Percentiles rank a stretch among this genome's conserved stretches.
phyloP scores from a whole-genome alignment of 2,888 invertebrate species.

The Xanthorhoe spadicearia region DNA sequence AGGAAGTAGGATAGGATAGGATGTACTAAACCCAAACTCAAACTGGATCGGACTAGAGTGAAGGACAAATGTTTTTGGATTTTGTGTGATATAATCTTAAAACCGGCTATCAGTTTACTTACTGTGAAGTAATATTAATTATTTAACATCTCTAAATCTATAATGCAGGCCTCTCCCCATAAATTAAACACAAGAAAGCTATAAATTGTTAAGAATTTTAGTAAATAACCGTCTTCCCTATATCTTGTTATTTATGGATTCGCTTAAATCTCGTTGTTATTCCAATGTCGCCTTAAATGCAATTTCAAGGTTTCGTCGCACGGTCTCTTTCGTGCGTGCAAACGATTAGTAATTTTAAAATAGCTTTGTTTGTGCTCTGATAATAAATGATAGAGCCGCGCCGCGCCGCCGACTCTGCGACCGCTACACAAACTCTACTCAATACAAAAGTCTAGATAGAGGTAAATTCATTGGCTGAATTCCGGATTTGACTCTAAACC shows the following conservation, averaged over 20 bases:
- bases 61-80: neutral
- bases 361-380: conserved; percentile 62
- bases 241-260: conserved; percentile 59
- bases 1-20: too few species aligned
- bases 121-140: too few species aligned
- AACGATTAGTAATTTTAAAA: conserved; percentile 61
- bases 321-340: conserved; percentile 55
- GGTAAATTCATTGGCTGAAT: conserved; percentile 2
- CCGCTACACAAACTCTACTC: conserved; percentile 16
- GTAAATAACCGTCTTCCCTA: neutral
- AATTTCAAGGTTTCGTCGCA: conserved; percentile 65
- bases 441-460: conserved; percentile 3
- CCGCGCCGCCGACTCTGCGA: conserved; percentile 28
- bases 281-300: conserved; percentile 69
- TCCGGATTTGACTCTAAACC: neutral
- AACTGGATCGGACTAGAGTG: neutral
- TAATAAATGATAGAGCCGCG: conserved; percentile 62
- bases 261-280: conserved; percentile 65
- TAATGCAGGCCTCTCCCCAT: neutral
- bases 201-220: neutral
- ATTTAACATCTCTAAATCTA: too few species aligned
- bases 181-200: neutral
- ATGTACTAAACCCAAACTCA: neutral
- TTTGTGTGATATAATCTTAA: neutral
- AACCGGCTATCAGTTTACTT: neutral